Base-by-base conservation (phyloP, 2,888 invertebrate species). In the Orchesellides sinensis region DNA sequence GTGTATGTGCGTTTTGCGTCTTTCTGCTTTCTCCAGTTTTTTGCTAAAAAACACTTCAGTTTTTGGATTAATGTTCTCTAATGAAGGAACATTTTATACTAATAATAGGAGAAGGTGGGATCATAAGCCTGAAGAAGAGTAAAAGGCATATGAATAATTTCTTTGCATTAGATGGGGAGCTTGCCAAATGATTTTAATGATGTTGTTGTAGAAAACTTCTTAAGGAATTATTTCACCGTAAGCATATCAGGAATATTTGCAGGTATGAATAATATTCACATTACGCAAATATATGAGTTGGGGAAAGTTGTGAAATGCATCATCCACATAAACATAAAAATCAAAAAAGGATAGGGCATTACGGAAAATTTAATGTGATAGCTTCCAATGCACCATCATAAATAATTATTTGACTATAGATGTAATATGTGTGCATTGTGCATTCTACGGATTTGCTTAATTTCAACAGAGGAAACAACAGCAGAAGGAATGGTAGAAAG, bases 141-240 rank as follows among this genome's bases (percentile, higher is more conserved):
- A 29, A 23, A 59, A 17, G 29, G 29, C 21, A n/a, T 59, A 59
- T 59, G 32, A 59, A 59, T 59, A 59, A 59, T 59, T 59, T 59
- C 23, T 29, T 29, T 32, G 27, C 32, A 59, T 59, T 59, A 59
- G 59, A 59, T 29, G 2, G 63, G 19, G 29, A 29, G 40, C 54
- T 54, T 74, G 74, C 74, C 74, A 65, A 74, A 65, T 29, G 52
- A 65, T 74, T 65, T 74, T 74, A 74, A 74, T 65, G 74, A 65
- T 35, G 74, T 47, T 74, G 63, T 35, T 40, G n/a, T n/a, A n/a
- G n/a, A n/a, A n/a, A n/a, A n/a, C n/a, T n/a, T n/a, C n/a, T 4
- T 8, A 10, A 23, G 40, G n/a, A 56, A 17, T n/a, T 54, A 14
- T 69, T 68, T 23, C 23, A 8, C 25, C 27, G 17, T 17, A 52